Conservation (phyloP, 2,888 invertebrate species). For the Halocaridina rubra region DNA sequence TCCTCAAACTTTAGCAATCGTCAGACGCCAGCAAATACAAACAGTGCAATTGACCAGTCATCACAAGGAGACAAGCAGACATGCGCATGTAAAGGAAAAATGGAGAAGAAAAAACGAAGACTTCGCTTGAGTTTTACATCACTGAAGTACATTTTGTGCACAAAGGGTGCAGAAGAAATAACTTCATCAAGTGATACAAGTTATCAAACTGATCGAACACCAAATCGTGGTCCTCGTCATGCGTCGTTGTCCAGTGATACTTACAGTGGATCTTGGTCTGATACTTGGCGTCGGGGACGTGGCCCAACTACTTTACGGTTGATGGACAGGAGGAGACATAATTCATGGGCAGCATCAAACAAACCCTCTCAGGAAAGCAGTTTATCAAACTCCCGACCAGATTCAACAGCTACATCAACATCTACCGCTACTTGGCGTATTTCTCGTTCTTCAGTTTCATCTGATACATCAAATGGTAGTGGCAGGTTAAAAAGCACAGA, state of each 20-base stretch:
- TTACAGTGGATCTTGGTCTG: constrained; percentile 74
- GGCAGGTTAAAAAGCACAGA: constrained; percentile 54
- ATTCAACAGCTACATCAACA: constrained; percentile 89
- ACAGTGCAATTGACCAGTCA: constrained; percentile 83
- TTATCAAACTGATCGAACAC: constrained; percentile 80
- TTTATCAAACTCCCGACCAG: constrained; percentile 88
- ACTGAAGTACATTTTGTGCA: constrained; percentile 49
- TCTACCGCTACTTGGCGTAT: constrained; percentile 91
- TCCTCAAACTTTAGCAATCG: constrained; percentile 89
- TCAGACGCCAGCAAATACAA: constrained; percentile 88
- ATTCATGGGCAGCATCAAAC: constrained; percentile 87
- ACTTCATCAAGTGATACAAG: constrained; percentile 75
- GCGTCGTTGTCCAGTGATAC: constrained; percentile 48
- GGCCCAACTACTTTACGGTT: constrained; percentile 69
- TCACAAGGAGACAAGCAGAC: constrained; percentile 68
- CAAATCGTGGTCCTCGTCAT: constrained; percentile 72
- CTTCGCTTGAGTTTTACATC: constrained; percentile 29
- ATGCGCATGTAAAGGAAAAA: constrained; percentile 48
- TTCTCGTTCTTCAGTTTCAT: constrained; percentile 83
- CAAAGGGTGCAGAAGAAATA: constrained; percentile 29
- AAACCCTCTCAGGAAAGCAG: constrained; percentile 94
- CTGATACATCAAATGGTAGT: constrained; percentile 70
- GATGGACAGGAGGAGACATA: constrained; percentile 73
- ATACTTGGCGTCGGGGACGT: constrained; percentile 79
- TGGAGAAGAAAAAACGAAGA: constrained; percentile 35